phyloP scores from a whole-genome alignment of 2,888 invertebrate genomes.

The Halictus quadricinctus region DNA sequence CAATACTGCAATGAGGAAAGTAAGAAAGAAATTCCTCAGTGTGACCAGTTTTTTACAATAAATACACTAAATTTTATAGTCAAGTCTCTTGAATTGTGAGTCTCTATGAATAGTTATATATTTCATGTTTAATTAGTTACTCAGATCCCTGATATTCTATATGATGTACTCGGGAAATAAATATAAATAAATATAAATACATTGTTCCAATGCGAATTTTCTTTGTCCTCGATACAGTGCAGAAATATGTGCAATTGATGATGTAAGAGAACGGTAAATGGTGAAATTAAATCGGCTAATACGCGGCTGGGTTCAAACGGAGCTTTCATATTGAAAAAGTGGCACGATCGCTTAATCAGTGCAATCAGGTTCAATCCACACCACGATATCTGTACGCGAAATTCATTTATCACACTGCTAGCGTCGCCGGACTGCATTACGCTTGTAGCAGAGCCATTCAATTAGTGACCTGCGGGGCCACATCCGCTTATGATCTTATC shows the following conservation, averaged over 20 bases:
- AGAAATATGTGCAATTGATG: not conserved
- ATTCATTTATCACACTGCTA: conserved; percentile 15
- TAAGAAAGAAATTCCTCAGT: no score
- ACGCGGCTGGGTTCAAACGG: not conserved
- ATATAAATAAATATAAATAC: no score
- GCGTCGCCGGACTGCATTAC: conserved; percentile 24
- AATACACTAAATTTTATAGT: no score
- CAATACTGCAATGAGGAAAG: no score
- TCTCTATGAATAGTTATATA: no score
- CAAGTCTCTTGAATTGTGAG: no score
- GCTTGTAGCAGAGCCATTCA: not conserved
- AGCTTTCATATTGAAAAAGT: not conserved
- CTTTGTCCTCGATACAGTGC: not conserved
- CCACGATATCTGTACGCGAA: conserved; percentile 8
- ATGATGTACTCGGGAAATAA: no score
- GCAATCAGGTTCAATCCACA: conserved; percentile 1
- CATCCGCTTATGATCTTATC: conserved; percentile 18
- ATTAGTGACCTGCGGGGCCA: conserved; percentile 4
- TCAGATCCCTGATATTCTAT: no score
- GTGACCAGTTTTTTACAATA: no score
- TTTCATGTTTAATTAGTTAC: no score
- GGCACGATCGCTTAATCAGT: conserved; percentile 11
- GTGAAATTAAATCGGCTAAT: not conserved
- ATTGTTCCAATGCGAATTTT: not conserved
- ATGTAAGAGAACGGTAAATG: not conserved